Conservation (phyloP, 2,113 vertebrate species). For the Parus major region DNA sequence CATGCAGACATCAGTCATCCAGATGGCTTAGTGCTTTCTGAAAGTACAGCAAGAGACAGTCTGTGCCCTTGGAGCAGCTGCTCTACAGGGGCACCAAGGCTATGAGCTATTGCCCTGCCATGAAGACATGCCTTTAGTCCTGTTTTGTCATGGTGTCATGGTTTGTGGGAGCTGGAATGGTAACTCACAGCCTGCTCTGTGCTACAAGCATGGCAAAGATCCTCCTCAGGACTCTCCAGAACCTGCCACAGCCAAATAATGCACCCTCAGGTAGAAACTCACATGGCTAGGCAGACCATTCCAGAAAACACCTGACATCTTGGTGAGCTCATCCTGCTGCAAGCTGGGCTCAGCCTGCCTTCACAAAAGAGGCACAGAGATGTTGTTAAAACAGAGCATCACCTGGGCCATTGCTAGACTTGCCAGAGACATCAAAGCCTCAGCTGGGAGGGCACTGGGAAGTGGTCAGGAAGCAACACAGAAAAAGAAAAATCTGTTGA, state of each 20-base stretch:
- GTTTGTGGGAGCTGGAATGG: background rate
- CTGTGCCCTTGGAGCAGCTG: background rate
- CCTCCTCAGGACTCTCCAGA: background rate
- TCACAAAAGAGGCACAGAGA: background rate
- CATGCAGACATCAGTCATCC: background rate
- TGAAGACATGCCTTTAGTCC: background rate
- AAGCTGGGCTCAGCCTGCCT: background rate
- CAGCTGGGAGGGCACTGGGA: background rate
- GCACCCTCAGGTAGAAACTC: background rate
- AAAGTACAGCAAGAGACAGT: background rate
- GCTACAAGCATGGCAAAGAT: background rate
- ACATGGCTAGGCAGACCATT: background rate
- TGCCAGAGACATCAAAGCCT: fast-evolving
- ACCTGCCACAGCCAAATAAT: background rate
- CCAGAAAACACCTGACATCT: background rate
- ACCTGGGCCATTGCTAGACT: background rate
- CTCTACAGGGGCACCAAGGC: background rate
- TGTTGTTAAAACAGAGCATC: background rate
- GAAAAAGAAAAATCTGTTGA: background rate
- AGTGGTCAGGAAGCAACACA: background rate
- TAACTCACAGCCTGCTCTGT: background rate
- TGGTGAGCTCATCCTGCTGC: background rate
- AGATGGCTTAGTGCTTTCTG: background rate
- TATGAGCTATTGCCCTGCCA: background rate
- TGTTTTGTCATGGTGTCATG: background rate